phyloP scores from a whole-genome alignment of 1,140 invertebrate genomes.

The Zaprionus tsacasi region DNA sequence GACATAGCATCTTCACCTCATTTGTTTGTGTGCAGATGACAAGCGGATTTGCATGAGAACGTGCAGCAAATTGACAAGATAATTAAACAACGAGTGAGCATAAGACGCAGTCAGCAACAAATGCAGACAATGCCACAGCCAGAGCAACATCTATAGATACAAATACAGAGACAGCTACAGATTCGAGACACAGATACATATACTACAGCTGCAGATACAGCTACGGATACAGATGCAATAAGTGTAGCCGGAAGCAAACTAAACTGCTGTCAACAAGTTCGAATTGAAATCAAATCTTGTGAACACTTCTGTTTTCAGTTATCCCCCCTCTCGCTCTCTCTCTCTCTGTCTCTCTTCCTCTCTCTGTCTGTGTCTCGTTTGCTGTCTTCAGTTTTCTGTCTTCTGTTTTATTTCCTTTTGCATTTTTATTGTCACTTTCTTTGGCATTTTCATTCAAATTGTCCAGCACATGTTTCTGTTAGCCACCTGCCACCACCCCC shows the following conservation, averaged over 20 bases:
- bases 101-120: constrained; percentile 11
- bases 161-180: constrained; percentile 10
- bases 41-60: constrained; percentile 63
- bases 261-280: constrained; percentile 7
- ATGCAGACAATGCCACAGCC: constrained; percentile 39
- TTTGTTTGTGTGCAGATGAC: constrained; percentile 53
- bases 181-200: no score
- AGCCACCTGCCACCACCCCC: no score
- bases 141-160: constrained; percentile 14
- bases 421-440: constrained; percentile 9
- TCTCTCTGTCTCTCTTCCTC: background rate
- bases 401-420: constrained; percentile 5
- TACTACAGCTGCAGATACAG: constrained; percentile 10
- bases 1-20: constrained; percentile 46
- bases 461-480: background rate
- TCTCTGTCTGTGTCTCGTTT: background rate
- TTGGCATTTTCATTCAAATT: constrained; percentile 8
- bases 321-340: no score
- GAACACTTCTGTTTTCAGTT: constrained; percentile 7
- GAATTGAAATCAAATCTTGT: constrained; percentile 5
- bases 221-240: background rate
- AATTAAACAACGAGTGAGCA: constrained; percentile 41
- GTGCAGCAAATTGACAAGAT: constrained; percentile 69
- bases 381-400: background rate
- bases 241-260: background rate